Conservation (phyloP, 2,797 vertebrate genomes). For the Ptychadena robeensis region DNA sequence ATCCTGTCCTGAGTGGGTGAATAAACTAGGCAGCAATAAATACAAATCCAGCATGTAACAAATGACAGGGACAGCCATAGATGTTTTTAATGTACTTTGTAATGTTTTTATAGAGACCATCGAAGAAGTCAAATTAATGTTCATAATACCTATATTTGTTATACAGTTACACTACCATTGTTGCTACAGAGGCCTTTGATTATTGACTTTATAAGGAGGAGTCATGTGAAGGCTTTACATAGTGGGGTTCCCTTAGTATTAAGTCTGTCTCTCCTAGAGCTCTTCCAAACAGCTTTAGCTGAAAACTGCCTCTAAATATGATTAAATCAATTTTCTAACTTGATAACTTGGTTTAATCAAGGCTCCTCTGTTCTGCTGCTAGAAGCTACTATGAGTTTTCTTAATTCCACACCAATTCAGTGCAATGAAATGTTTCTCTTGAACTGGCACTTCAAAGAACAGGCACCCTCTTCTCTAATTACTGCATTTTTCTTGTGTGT, state of each 20-base stretch:
- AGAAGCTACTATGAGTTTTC: not conserved
- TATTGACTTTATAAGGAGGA: not conserved
- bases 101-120: too few relatives aligned
- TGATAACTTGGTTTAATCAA: not conserved
- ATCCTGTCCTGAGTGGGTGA: too few relatives aligned
- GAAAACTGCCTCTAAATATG: not conserved
- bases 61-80: too few relatives aligned
- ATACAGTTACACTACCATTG: too few relatives aligned
- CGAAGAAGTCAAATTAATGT: too few relatives aligned
- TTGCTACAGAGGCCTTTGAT: not conserved
- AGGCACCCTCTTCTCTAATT: slow-evolving; percentile 27
- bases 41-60: too few relatives aligned
- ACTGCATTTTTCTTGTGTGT: slow-evolving; percentile 1
- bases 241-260: too few relatives aligned
- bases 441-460: slow-evolving; percentile 7
- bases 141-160: too few relatives aligned
- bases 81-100: too few relatives aligned
- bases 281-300: not conserved
- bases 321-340: not conserved
- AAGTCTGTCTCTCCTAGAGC: not conserved
- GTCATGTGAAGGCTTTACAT: not conserved
- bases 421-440: slow-evolving; percentile 25
- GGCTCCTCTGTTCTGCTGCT: not conserved
- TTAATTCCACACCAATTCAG: slow-evolving; percentile 7
- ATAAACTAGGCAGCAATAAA: too few relatives aligned